These are phyloP conservation scores for Salvator merianae DNA, from an alignment of 2,113 vertebrate species.

Conservation along the genomic window DNA sequence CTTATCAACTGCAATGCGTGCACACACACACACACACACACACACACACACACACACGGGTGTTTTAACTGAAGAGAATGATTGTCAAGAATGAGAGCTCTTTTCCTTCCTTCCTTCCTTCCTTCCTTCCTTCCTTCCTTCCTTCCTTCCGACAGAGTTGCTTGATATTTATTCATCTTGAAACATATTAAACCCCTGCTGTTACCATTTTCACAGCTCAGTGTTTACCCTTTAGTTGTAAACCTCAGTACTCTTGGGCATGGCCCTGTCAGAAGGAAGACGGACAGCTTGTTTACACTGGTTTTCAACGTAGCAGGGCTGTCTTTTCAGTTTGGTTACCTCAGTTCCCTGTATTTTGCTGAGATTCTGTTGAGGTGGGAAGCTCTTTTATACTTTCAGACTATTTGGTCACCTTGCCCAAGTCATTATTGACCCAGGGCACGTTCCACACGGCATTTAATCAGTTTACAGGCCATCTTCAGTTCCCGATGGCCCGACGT, in stretches of 20 bases:
- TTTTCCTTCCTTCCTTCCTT: conserved; percentile 9
- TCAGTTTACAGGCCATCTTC: no score
- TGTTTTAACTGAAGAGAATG: no score
- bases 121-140: background rate
- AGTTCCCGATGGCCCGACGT: no score
- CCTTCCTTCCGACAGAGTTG: conserved; percentile 21
- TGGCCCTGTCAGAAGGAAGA: background rate
- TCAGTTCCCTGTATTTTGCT: background rate
- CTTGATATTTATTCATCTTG: conserved; percentile 34
- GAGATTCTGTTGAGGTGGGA: background rate
- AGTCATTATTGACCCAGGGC: background rate
- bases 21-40: background rate
- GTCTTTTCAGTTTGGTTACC: background rate
- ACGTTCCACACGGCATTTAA: background rate
- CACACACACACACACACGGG: no score
- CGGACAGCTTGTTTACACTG: background rate
- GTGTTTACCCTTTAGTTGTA: conserved; percentile 3
- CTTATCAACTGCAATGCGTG: background rate
- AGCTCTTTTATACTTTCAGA: background rate
- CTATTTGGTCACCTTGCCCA: no score
- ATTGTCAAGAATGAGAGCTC: background rate
- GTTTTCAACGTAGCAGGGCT: background rate
- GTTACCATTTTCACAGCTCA: conserved; percentile 39
- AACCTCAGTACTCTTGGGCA: conserved; percentile 12
- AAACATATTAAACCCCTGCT: conserved; percentile 30